phyloP scores from a whole-genome alignment of 2,797 vertebrate genomes.

The Micrastur ruficollis region DNA sequence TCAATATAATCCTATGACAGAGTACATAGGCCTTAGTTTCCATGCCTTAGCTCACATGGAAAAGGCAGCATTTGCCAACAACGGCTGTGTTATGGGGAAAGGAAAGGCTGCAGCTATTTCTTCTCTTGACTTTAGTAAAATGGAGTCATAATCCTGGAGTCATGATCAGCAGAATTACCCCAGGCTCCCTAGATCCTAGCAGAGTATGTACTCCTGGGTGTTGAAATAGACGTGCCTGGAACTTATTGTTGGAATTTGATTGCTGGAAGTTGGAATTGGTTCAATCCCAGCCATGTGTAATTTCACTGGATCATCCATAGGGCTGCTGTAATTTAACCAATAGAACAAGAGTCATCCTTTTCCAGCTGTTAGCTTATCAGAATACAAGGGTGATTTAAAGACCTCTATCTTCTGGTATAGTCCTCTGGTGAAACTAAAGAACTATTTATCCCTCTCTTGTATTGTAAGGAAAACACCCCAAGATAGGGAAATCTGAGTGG shows the following conservation, averaged over 20 bases:
- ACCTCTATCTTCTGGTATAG: neutral
- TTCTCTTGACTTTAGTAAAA: neutral
- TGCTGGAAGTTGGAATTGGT: neutral
- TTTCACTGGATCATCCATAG: neutral
- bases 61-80: neutral
- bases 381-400: neutral
- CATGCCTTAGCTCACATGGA: neutral
- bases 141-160: neutral
- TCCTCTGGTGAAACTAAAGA: neutral
- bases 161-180: neutral
- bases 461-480: rapidly evolving
- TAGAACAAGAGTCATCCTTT: neutral
- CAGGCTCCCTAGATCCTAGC: neutral
- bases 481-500: neutral
- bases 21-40: neutral
- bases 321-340: neutral
- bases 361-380: neutral
- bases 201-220: neutral
- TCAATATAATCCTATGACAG: neutral
- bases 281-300: neutral
- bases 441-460: neutral
- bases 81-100: neutral
- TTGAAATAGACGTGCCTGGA: neutral
- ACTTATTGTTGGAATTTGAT: neutral
- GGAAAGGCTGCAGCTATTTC: neutral